Percentiles rank a stretch among this genome's conserved stretches.
phyloP scores from a whole-genome alignment of 1,140 invertebrate genomes.

The Elymnias hypermnestra region DNA sequence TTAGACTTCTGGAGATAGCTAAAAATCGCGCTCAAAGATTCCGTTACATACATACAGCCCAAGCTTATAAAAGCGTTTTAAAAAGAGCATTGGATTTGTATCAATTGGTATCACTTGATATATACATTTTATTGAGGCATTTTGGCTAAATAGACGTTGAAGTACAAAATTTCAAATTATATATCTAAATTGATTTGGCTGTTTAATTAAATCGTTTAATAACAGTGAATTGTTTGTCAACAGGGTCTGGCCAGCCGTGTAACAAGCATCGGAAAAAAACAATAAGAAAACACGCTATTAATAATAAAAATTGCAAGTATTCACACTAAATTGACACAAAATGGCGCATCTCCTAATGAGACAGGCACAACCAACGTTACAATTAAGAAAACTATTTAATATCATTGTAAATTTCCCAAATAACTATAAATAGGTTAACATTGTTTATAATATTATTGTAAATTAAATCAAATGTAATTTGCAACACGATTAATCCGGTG shows the following conservation, averaged over 20 bases:
- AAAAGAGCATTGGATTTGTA: too few relatives aligned
- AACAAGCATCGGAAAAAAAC: slow-evolving; percentile 46
- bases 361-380: slow-evolving; percentile 66
- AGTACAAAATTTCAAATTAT: slow-evolving; percentile 12
- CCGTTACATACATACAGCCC: too few relatives aligned
- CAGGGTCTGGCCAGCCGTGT: slow-evolving; percentile 72
- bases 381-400: slow-evolving; percentile 62
- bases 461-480: slow-evolving; percentile 19
- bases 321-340: slow-evolving; percentile 19
- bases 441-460: slow-evolving; percentile 23
- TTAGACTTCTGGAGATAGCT: too few relatives aligned
- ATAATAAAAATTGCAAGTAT: slow-evolving; percentile 18
- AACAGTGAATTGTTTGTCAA: slow-evolving; percentile 50
- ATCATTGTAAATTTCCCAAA: slow-evolving; percentile 58
- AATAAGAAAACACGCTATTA: slow-evolving; percentile 23
- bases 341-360: slow-evolving; percentile 15
- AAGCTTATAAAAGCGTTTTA: too few relatives aligned
- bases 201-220: slow-evolving; percentile 31
- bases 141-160: too few relatives aligned
- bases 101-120: too few relatives aligned
- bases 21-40: too few relatives aligned
- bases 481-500: slow-evolving; percentile 17
- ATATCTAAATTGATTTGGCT: slow-evolving; percentile 18
- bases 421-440: slow-evolving; percentile 25
- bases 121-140: too few relatives aligned